Conservation (phyloP, 1,140 invertebrate species). For the Drosophila pruinosa region DNA sequence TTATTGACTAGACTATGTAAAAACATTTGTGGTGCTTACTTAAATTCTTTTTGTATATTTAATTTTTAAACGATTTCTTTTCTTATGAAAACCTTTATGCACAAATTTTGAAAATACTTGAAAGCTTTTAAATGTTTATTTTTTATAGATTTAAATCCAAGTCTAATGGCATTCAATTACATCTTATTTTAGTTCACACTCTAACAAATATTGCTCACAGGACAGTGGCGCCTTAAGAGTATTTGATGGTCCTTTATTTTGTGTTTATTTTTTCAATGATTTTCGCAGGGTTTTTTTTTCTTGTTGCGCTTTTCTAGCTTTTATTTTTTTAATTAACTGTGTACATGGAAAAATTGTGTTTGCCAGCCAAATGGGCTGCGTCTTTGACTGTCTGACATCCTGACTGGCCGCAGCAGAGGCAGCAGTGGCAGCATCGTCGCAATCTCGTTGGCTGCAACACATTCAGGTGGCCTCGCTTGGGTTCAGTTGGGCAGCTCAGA, state of each 20-base stretch:
- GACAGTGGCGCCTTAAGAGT: no score
- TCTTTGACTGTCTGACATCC: conserved; percentile 33
- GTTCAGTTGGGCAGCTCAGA: conserved; percentile 23
- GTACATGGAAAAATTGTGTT: conserved; percentile 68
- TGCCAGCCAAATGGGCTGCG: conserved; percentile 48
- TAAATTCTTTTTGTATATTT: no score
- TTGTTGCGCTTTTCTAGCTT: conserved; percentile 2
- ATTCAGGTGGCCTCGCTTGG: conserved; percentile 10
- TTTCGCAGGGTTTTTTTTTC: conserved; percentile 25
- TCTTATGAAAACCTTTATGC: no score
- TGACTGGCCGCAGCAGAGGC: conserved; percentile 24
- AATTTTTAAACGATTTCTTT: no score
- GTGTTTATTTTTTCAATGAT: conserved; percentile 26
- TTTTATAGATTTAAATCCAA: no score
- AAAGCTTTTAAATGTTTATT: no score
- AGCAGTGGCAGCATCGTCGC: neutral
- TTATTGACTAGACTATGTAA: no score
- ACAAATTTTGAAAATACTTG: neutral
- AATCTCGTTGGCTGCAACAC: conserved; percentile 23
- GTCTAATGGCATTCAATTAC: no score
- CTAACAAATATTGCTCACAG: no score
- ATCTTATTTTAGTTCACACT: no score
- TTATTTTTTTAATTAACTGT: conserved; percentile 72
- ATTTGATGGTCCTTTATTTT: neutral
- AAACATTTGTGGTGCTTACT: no score